These are phyloP conservation scores for Crax fasciolata DNA, from an alignment of 2,797 vertebrate species.

Conservation along the genomic window DNA sequence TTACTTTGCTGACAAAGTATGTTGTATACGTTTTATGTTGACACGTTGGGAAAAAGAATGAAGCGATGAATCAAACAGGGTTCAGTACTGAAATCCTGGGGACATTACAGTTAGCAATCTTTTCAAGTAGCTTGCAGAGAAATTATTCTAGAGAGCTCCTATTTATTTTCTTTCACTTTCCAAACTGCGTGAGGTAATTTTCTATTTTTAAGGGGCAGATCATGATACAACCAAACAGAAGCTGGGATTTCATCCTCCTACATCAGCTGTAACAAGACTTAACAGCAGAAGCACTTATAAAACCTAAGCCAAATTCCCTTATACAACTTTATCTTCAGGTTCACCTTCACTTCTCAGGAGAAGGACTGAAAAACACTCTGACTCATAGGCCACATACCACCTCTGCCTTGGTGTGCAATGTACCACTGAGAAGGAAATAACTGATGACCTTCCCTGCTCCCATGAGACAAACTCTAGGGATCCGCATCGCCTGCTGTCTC, in stretches of 20 bases:
- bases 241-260: background rate
- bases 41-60: background rate
- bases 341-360: background rate
- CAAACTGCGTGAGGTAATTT: background rate
- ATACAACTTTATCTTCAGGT: background rate
- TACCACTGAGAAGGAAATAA: conserved; percentile 15
- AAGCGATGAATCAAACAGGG: background rate
- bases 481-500: background rate
- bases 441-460: background rate
- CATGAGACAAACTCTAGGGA: background rate
- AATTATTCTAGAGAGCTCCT: background rate
- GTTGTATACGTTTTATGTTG: background rate
- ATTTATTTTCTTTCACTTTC: background rate
- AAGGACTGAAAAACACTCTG: background rate
- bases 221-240: background rate
- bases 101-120: background rate
- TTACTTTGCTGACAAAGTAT: background rate
- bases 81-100: background rate
- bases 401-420: background rate
- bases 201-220: background rate
- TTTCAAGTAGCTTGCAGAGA: background rate
- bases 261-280: background rate
- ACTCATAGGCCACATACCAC: background rate
- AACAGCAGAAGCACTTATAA: background rate
- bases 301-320: background rate